These are phyloP conservation scores for Drosophila sproati DNA, from an alignment of 1,140 invertebrate genomes.

Conservation along the genomic window DNA sequence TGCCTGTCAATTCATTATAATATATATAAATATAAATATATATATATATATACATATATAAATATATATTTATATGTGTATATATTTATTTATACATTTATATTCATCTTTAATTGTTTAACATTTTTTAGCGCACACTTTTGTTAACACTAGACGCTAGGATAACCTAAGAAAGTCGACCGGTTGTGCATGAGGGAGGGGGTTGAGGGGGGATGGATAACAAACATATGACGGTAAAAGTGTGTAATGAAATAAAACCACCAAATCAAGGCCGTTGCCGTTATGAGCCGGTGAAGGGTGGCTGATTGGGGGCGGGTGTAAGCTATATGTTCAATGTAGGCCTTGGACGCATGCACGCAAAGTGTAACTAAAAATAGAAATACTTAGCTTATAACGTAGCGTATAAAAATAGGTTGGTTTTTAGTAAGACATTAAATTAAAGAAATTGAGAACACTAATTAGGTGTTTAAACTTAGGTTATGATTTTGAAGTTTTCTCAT, in stretches of 20 bases:
- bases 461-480: conserved; percentile 63
- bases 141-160: conserved; percentile 73
- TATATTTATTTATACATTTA: conserved; percentile 27
- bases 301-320: not conserved
- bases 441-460: conserved; percentile 69
- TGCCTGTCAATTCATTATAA: conserved; percentile 19
- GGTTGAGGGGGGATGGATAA: not conserved
- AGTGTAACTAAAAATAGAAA: conserved; percentile 76
- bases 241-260: not conserved
- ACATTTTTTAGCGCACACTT: conserved; percentile 22
- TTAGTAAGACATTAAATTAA: conserved; percentile 64
- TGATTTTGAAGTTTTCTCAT: conserved; percentile 45
- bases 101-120: conserved; percentile 28
- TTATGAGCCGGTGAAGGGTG: not conserved
- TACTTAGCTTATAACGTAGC: conserved; percentile 77
- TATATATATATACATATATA: conserved; percentile 16
- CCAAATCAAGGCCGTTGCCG: not conserved
- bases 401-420: conserved; percentile 73
- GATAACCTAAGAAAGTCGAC: conserved; percentile 66
- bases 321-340: conserved; percentile 36
- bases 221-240: conserved; percentile 7
- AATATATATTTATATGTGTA: conserved; percentile 10
- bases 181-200: conserved; percentile 37
- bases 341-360: conserved; percentile 75
- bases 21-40: conserved; percentile 4